A percentile compares a stretch with the other conserved stretches of the same genome.
phyloP scores from a whole-genome alignment of 2,113 vertebrate genomes.

The Tylochromis polylepis region DNA sequence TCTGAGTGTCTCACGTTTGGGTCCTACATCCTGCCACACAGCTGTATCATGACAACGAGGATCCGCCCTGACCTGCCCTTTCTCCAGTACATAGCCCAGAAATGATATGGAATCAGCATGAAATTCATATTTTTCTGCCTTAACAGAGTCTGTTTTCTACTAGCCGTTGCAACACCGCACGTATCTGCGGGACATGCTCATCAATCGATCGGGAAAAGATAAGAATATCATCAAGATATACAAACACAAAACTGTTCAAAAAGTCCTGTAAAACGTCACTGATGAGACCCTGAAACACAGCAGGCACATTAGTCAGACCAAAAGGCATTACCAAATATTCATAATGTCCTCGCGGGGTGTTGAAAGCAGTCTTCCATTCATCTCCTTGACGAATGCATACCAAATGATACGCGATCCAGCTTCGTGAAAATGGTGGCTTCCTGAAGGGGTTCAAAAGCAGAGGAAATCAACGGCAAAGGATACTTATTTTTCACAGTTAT shows the following conservation, averaged over 20 bases:
- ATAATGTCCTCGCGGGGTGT: not conserved
- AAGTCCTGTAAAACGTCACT: not conserved
- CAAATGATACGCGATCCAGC: not conserved
- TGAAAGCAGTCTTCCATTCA: not conserved
- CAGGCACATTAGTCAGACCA: not conserved
- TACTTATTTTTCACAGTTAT: not conserved
- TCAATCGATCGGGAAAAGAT: not conserved
- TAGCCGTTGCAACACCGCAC: not conserved
- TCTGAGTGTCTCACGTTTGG: too few relatives aligned
- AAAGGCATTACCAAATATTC: not conserved
- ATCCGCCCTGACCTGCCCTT: not conserved
- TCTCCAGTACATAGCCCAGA: not conserved
- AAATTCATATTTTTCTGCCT: not conserved
- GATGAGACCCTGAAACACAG: not conserved
- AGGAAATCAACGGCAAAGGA: not conserved
- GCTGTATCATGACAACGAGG: too few relatives aligned
- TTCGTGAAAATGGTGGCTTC: not conserved
- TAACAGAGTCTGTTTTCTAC: not conserved
- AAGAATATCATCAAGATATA: not conserved
- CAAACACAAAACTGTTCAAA: not conserved
- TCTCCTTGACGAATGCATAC: not conserved
- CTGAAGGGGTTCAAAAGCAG: not conserved
- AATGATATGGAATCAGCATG: not conserved
- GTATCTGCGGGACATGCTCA: not conserved
- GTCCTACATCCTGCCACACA: too few relatives aligned